phyloP scores from a whole-genome alignment of 2,797 vertebrate genomes.

The Crypturellus tataupa region DNA sequence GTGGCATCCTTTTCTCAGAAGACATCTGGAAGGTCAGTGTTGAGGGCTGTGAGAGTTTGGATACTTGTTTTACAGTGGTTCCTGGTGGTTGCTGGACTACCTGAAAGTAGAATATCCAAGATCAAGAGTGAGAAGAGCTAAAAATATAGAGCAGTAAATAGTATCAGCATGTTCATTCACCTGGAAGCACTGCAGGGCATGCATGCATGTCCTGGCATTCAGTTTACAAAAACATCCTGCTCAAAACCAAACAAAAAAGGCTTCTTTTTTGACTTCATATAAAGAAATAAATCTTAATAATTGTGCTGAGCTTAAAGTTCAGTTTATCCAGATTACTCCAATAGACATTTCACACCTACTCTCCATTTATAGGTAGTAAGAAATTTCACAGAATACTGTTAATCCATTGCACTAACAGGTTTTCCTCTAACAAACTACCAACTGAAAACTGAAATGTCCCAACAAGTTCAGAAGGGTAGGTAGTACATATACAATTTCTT shows the following conservation, averaged over 20 bases:
- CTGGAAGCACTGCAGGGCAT: neutral
- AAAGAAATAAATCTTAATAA: conserved; percentile 25
- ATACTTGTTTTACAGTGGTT: conserved; percentile 73
- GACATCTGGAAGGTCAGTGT: conserved; percentile 70
- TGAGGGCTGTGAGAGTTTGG: conserved; percentile 55
- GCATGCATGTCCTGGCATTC: neutral
- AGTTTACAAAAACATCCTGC: neutral
- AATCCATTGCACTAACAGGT: neutral
- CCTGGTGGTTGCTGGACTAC: conserved; percentile 79
- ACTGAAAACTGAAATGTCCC: neutral
- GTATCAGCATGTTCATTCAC: neutral
- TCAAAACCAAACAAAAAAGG: neutral
- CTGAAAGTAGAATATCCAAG: conserved; percentile 66
- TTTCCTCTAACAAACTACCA: neutral
- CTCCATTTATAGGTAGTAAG: neutral
- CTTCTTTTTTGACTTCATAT: neutral
- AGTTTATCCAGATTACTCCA: conserved; percentile 3
- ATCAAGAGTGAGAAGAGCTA: conserved; percentile 21
- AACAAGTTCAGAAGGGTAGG: neutral
- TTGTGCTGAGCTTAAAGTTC: conserved; percentile 21
- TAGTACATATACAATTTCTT: neutral
- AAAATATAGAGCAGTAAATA: conserved; percentile 20
- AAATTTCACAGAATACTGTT: neutral
- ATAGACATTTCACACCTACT: neutral
- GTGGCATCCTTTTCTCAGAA: conserved; percentile 60